Percentiles rank a stretch among this genome's conserved stretches.
Evolutionary conservation across 2,888 invertebrate genomes (phyloP).

Genomic region (Plebejus anna): DNA sequence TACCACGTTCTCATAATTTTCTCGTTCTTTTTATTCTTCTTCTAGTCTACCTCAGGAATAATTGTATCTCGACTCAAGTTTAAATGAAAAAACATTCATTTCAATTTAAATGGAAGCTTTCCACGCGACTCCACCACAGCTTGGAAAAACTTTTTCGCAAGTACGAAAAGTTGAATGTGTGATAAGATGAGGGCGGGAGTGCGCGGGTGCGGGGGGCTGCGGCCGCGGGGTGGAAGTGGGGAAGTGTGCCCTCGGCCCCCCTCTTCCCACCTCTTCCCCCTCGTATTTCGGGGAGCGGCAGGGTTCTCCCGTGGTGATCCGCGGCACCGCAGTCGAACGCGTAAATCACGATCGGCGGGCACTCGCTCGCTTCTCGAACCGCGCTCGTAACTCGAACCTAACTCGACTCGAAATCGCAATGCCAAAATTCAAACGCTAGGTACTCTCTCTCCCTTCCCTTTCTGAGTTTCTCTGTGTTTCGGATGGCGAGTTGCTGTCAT

Average conservation of each 20-base stretch:
- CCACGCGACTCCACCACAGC: not conserved
- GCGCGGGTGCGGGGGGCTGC: conserved; percentile 39
- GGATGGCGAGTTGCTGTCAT: conserved; percentile 60
- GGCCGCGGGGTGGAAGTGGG: conserved; percentile 40
- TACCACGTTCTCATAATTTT: not conserved
- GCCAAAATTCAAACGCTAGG: conserved; percentile 18
- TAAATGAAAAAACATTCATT: conserved; percentile 5
- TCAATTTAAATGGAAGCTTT: not conserved
- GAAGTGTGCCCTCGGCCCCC: conserved; percentile 39
- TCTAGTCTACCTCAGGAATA: not conserved
- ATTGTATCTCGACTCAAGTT: conserved; percentile 7
- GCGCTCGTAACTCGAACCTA: conserved; percentile 29
- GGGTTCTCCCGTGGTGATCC: conserved; percentile 51
- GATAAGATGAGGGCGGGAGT: conserved; percentile 36
- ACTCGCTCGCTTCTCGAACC: conserved; percentile 53
- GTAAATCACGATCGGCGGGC: conserved; percentile 67
- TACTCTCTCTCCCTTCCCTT: conserved; percentile 23
- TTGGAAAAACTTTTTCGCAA: conserved; percentile 23
- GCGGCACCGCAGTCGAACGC: conserved; percentile 45
- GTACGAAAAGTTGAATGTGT: conserved; percentile 32
- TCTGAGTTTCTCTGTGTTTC: conserved; percentile 32
- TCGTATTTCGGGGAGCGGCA: conserved; percentile 43
- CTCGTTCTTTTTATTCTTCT: not conserved
- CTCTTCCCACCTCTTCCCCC: not conserved
- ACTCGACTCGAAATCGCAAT: conserved; percentile 58